These are phyloP conservation scores for Heliconius charithonia DNA, from an alignment of 2,888 invertebrate species.

Conservation along the genomic window DNA sequence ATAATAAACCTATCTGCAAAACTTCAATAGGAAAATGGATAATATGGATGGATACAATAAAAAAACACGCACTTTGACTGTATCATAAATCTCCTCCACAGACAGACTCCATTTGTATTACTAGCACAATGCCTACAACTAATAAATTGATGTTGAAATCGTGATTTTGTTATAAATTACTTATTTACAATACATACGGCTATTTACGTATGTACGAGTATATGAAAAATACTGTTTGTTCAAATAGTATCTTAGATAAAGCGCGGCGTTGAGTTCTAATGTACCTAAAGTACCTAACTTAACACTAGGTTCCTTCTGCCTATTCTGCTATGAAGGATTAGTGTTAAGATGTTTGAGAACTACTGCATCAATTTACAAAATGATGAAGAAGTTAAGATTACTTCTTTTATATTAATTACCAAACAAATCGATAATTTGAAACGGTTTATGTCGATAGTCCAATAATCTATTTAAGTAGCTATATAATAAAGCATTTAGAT, in stretches of 20 bases:
- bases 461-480: neutral
- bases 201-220: neutral
- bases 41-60: neutral
- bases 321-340: too few species aligned
- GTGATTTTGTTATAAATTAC: constrained; percentile 10
- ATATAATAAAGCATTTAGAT: constrained; percentile 24
- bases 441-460: neutral
- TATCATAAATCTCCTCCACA: constrained; percentile 3
- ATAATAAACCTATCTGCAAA: neutral
- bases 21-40: neutral
- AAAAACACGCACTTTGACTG: neutral
- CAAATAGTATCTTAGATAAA: neutral
- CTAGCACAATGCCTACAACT: neutral
- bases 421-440: neutral
- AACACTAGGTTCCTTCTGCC: too few species aligned
- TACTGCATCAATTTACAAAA: too few species aligned
- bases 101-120: constrained; percentile 8
- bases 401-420: neutral
- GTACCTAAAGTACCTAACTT: too few species aligned
- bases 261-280: neutral
- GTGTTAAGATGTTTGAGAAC: too few species aligned
- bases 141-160: constrained; percentile 12
- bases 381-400: neutral
- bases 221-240: neutral
- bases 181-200: neutral